Base-by-base conservation (phyloP, 2,113 vertebrate genomes). In the Neogobius melanostomus region DNA sequence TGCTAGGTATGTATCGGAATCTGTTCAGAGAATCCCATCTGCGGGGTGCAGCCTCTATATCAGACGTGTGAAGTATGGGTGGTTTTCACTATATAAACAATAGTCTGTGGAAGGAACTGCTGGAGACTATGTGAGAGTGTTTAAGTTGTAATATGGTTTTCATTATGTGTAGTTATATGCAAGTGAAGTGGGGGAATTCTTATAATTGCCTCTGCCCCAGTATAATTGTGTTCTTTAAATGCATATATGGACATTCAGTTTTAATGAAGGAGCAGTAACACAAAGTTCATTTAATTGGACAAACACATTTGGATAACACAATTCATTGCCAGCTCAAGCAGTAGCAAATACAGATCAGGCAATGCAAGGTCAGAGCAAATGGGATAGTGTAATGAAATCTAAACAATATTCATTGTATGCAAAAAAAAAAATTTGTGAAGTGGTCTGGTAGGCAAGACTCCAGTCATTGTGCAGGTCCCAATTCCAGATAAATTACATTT, bases 11-110 rank as follows among this genome's bases (percentile, higher is more conserved):
- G 85, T 84, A 80, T 76, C 44, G 63, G 77, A 82, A 76, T 81
- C 69, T 78, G 71, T 77, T 82, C 53, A 54, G 72, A 69, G 6
- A 79, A 79, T 79, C 82, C 86, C 85, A 84, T 81, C 87, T 84
- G 85, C 64, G 71, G 52, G 69, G 68, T 57, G 64, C 54, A 46
- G 59, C 72, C 49, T 75, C 69, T 52, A 15, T 46, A n/a, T 70
- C 0, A 10, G 53, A 52, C 72, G 53, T 44, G 63, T 12, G 45
- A 53, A 52, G 56, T 57, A 44, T 65, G 0, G 11, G 44, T 54
- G 70, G 75, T 74, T 44, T 61, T 71, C 75, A 11, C 52, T 66
- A 21, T 61, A 49, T 46, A 64, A 63, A 64, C 62, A 48, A 21
- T 48, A 48, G 62, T 16, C 9, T 15, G 59, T n/a, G 42, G 59